Evolutionary conservation across 2,888 invertebrate species (phyloP).

Genomic region (Sesia bembeciformis): DNA sequence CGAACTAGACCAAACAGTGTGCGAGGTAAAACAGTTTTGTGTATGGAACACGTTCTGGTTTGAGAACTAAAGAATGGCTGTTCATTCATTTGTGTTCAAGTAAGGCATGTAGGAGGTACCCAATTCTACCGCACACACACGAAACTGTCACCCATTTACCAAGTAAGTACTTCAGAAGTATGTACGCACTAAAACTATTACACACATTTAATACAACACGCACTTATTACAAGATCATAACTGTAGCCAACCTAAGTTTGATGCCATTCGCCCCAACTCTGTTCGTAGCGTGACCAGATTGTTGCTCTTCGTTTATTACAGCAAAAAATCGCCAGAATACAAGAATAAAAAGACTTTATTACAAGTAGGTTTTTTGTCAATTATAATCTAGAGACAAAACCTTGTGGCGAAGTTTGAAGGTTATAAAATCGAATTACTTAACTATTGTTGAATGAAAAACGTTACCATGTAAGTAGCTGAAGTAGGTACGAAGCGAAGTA

Average conservation of each 20-base stretch:
- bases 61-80: conserved; percentile 30
- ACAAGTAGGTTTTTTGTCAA: conserved; percentile 17
- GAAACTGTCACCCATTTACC: conserved; percentile 15
- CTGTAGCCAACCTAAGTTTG: not conserved
- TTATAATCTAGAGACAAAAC: conserved; percentile 14
- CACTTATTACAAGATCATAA: not conserved
- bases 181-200: not conserved
- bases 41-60: conserved; percentile 42
- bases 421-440: conserved; percentile 29
- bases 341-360: conserved; percentile 9
- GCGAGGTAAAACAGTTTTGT: conserved; percentile 41
- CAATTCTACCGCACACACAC: conserved; percentile 25
- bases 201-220: no score
- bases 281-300: not conserved
- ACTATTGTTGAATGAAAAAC: conserved; percentile 3
- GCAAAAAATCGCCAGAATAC: not conserved
- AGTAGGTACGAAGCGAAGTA: no score
- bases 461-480: not conserved
- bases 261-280: not conserved
- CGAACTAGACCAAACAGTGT: conserved; percentile 70
- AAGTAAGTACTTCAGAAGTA: not conserved
- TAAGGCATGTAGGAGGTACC: conserved; percentile 33
- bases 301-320: not conserved
- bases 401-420: conserved; percentile 25
- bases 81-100: conserved; percentile 21